phyloP scores from a whole-genome alignment of 2,797 vertebrate genomes.

The Pangasius macronema region DNA sequence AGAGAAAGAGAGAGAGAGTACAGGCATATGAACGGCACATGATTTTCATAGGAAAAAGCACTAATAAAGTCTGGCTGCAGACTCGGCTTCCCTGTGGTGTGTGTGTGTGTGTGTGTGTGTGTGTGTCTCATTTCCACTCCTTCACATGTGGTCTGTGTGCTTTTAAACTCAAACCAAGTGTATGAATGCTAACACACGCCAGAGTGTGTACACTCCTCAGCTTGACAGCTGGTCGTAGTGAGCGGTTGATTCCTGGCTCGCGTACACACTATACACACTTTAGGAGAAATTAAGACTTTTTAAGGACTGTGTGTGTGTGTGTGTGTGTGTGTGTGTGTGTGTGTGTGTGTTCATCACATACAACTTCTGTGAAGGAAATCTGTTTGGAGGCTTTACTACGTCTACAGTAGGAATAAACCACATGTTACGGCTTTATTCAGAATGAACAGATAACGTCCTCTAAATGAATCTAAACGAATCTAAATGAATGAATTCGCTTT shows the following conservation, averaged over 20 bases:
- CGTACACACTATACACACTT: background rate
- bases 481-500: too few species aligned
- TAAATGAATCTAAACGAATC: too few species aligned
- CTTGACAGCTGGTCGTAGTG: background rate
- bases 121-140: background rate
- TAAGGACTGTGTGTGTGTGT: too few species aligned
- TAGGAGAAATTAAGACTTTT: background rate
- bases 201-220: background rate
- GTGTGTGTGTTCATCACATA: background rate
- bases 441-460: background rate
- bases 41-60: background rate
- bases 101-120: conserved; percentile 9
- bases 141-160: conserved; percentile 16
- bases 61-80: background rate
- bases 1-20: too few species aligned
- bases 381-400: background rate
- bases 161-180: background rate
- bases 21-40: background rate
- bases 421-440: background rate
- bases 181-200: background rate
- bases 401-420: background rate
- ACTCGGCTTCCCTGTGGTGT: background rate
- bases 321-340: conserved; percentile 1
- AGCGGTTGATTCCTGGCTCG: background rate
- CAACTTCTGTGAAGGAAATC: background rate